Percentiles rank a stretch among this genome's conserved stretches.
Evolutionary conservation across 2,888 invertebrate genomes (phyloP).

Genomic region (Melanostoma mellinum): DNA sequence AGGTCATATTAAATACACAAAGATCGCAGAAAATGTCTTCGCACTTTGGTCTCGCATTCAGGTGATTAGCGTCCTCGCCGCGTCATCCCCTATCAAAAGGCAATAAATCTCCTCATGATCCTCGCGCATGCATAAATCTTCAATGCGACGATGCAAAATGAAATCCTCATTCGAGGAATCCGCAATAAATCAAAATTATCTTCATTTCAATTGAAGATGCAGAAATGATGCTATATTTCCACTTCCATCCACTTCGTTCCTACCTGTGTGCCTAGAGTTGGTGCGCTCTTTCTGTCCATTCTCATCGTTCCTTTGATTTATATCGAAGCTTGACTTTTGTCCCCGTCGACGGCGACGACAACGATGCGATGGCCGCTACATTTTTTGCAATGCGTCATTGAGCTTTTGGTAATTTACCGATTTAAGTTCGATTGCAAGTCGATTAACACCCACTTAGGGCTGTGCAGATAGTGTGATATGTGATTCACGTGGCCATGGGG

Average conservation of each 20-base stretch:
- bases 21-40: conserved; percentile 18
- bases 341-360: background rate
- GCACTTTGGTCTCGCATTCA: conserved; percentile 39
- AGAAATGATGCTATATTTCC: conserved; percentile 21
- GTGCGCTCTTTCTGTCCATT: background rate
- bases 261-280: background rate
- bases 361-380: conserved; percentile 6
- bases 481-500: conserved; percentile 37
- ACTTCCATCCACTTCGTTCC: background rate
- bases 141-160: conserved; percentile 39
- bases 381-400: conserved; percentile 52
- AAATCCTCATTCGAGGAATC: conserved; percentile 55
- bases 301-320: conserved; percentile 47
- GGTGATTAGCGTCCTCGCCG: conserved; percentile 55
- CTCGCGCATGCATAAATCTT: conserved; percentile 68
- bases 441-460: conserved; percentile 48
- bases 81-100: conserved; percentile 68
- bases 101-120: conserved; percentile 67
- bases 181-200: conserved; percentile 71
- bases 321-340: conserved; percentile 48
- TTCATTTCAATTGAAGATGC: conserved; percentile 66
- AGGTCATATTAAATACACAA: background rate
- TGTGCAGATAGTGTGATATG: background rate
- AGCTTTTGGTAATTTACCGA: conserved; percentile 54
- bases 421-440: background rate